Evolutionary conservation across 2,113 vertebrate species (phyloP).

Genomic region (Motacilla tschutschensis): DNA sequence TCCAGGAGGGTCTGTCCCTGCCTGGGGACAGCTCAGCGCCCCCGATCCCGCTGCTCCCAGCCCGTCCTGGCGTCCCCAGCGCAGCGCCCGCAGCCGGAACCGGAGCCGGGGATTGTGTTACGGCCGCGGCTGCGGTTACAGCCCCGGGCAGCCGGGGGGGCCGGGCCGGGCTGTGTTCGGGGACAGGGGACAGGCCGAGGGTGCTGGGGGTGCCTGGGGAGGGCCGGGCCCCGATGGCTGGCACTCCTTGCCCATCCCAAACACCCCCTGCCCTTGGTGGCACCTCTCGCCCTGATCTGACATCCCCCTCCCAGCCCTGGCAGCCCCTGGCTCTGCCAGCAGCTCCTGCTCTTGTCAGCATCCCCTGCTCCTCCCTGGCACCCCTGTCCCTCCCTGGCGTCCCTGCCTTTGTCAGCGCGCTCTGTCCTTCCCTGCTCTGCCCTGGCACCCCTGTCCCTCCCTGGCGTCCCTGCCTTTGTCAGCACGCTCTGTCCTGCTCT

Average conservation of each 20-base stretch:
- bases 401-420: not conserved
- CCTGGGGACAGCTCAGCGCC: accelerated
- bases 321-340: not conserved
- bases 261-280: not conserved
- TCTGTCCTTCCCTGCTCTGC: no score
- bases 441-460: no score
- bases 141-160: not conserved
- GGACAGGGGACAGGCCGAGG: not conserved
- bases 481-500: not conserved
- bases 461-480: not conserved
- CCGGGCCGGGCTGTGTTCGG: not conserved
- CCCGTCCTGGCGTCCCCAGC: not conserved
- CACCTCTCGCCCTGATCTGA: no score
- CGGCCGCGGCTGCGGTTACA: constrained; percentile 18
- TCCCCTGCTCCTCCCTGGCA: not conserved
- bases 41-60: not conserved
- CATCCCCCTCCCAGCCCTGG: not conserved
- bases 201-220: not conserved
- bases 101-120: constrained; percentile 33
- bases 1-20: not conserved
- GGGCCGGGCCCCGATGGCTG: not conserved
- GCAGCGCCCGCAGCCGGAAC: not conserved
- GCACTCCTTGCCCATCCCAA: no score
- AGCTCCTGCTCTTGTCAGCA: not conserved
- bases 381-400: no score